Base-by-base conservation (phyloP, 2,888 invertebrate species). In the Nymphalis urticae region DNA sequence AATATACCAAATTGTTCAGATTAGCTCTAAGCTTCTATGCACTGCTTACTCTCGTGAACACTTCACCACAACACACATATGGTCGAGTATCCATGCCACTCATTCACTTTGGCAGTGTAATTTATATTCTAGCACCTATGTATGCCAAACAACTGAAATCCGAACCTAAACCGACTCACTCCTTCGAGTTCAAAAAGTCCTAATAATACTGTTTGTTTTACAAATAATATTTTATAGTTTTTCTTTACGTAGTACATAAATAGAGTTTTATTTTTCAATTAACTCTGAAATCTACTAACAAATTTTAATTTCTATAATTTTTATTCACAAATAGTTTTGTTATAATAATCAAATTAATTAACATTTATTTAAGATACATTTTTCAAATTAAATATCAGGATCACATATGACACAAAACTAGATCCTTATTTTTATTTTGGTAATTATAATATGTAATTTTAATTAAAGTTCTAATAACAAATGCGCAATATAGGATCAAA, bases 41-140 rank as follows among this genome's bases (percentile, higher is more conserved):
- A 47, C 50, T 47, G 51, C 27, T 62, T 17, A 64, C 17, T 48
- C 48, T 19, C 42, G 48, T 59, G 59, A 63, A 53, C 16, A 21
- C 53, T 21, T 21, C 42, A 42, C 42, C 42, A 13, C 42, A 50
- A 51, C 19, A 48, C 58, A 32, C 42, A 50, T 54, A 62, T 53
- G 50, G 24, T 53, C 54, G 27, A 69, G 70, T 70, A 66, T 70
- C 62, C 59, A 61, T 68, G 72, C 76, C 74, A 75, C 70, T 69
- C 72, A 73, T 66, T 76, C 71, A 74, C 68, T 76, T 74, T 74
- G 77, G 77, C 77, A 76, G 77, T 77, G 77, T 77, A 73, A 71
- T 68, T 75, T 71, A 75, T 71, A 69, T 74, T 73, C 73, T 75
- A 78, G 77, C 76, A 78, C 77, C 77, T 75, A 74, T 74, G 72